Evolutionary conservation across 1,140 invertebrate genomes (phyloP), one percentile per base, ranked within the genome.

Genomic region (Drosophila miranda): DNA sequence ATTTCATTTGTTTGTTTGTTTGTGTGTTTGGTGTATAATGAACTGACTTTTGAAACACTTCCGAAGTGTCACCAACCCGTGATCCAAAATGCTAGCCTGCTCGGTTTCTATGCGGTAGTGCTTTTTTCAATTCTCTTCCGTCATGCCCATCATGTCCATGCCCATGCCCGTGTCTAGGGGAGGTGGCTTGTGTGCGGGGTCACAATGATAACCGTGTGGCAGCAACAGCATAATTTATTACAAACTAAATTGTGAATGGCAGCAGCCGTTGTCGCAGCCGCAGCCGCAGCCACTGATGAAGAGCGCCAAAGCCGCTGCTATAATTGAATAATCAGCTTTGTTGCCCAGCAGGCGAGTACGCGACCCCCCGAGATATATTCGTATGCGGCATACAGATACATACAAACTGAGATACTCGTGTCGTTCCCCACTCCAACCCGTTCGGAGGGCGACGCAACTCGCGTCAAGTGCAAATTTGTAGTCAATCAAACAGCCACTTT

Each of bases 281-380:
- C 34, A 28, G 26, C 6, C 28, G 70, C 61, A 71, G 67, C 19
- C 19, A 19, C 19, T 19, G 19, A 78, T 82, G 78, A 74, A 74
- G 78, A 82, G 78, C 78, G 45, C 57, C 78, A 52, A 63, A 83
- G 57, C 72, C 60, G 80, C 80, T 86, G 81, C 56, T 51, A 75
- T 78, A 87, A 86, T 86, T 86, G 81, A 87, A 86, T 87, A 86
- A 86, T 87, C 82, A 78, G 78, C 81, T 78, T 70, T 46, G 57
- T 81, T 59, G 63, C 81, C 58, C 71, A 75, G 62, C 61, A 30
- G 43, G 57, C 66, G 64, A 71, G 66, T 57, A 54, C 45, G 53
- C 57, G 53, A 63, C 62, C 80, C 57, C 38, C 44, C 64, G 74
- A 78, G 55, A 68, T 63, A 34, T 38, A 34, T 50, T 45, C 51